Evolutionary conservation across 2,113 vertebrate species (phyloP), one percentile per base, ranked within the genome.

Genomic region (Engraulis encrasicolus): DNA sequence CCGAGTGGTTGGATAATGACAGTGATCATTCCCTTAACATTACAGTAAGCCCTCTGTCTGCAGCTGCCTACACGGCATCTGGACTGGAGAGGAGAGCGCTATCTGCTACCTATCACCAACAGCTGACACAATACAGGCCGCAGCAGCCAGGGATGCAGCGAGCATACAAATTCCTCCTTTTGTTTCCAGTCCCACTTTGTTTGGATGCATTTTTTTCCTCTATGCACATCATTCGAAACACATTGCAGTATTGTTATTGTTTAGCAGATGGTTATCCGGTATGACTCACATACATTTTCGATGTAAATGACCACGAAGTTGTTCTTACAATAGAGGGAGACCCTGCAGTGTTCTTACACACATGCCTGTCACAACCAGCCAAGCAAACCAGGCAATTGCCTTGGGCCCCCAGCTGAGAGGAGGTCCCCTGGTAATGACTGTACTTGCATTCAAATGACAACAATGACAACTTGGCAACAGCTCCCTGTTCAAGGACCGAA

Each of bases 301-400:
- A 79, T 78, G 78, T 23, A 86, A 80, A 74, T 50, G 45, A 71
- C 78, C 80, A 15, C 5, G 27, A 31, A 34, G 66, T 36, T 74
- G 31, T 74, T 14, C 27, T 74, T 27, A 12, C 61, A 71, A 71
- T 31, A 31, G 61, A 71, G 27, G 27, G 1, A 74, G 66, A 74
- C 27, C 66, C 66, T 34, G 23, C 66, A 34, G 12, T 66, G 6
- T 74, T 27, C 31, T n/a, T n/a, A n/a, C n/a, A n/a, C n/a, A n/a
- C n/a, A n/a, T n/a, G n/a, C n/a, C n/a, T n/a, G n/a, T n/a, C n/a
- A n/a, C n/a, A n/a, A n/a, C n/a, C n/a, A n/a, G n/a, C n/a, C n/a
- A n/a, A n/a, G n/a, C n/a, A n/a, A n/a, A n/a, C n/a, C n/a, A n/a
- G n/a, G n/a, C n/a, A n/a, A n/a, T n/a, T n/a, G n/a, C n/a, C n/a